phyloP scores from a whole-genome alignment of 1,140 invertebrate genomes.

The Lepidurus apus region DNA sequence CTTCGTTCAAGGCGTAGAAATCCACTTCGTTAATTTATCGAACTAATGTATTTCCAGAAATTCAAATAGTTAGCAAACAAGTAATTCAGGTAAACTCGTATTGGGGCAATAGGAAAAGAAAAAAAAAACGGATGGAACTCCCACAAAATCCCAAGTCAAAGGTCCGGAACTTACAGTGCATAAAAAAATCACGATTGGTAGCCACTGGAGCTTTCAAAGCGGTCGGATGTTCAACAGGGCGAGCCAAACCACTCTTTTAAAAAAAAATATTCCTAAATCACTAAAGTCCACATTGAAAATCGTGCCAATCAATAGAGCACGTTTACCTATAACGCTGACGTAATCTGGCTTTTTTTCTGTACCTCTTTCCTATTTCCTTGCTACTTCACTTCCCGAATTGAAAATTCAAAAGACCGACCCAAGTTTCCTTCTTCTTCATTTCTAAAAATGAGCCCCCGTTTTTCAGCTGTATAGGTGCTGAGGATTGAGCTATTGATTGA shows the following conservation, averaged over 20 bases:
- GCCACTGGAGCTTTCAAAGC: too few species aligned
- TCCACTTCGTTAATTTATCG: too few species aligned
- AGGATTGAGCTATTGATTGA: not conserved
- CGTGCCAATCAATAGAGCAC: conserved; percentile 9
- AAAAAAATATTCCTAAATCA: not conserved
- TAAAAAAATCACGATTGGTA: too few species aligned
- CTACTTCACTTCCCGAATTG: not conserved
- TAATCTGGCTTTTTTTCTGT: not conserved
- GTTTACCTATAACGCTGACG: conserved; percentile 18
- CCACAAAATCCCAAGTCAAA: too few species aligned
- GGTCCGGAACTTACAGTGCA: too few species aligned
- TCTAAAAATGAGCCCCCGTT: not conserved
- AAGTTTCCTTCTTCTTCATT: not conserved
- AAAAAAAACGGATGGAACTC: too few species aligned
- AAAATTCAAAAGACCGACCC: not conserved
- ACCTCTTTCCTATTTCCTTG: not conserved
- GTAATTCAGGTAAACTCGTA: too few species aligned
- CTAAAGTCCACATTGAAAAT: not conserved
- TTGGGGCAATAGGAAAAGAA: too few species aligned
- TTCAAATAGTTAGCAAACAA: too few species aligned
- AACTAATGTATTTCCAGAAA: too few species aligned
- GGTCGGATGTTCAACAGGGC: not conserved
- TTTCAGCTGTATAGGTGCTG: not conserved
- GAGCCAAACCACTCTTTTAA: not conserved
- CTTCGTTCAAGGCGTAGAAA: too few species aligned